phyloP scores from a whole-genome alignment of 1,140 invertebrate species.

The Nymphalis io region DNA sequence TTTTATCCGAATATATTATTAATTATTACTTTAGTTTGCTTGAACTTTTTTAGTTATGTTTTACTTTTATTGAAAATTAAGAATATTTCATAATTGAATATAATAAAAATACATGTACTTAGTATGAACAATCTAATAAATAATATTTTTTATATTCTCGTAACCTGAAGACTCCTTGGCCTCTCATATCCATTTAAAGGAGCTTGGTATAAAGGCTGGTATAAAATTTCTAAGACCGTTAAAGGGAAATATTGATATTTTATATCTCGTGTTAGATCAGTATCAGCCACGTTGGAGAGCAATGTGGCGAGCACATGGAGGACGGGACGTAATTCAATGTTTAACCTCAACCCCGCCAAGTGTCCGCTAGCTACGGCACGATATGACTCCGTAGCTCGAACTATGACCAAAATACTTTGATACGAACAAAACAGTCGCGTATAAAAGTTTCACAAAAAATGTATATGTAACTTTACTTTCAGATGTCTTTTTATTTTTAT shows the following conservation, averaged over 20 bases:
- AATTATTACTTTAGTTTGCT: neutral
- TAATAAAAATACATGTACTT: no score
- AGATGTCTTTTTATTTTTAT: no score
- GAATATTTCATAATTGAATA: no score
- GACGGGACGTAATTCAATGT: conserved; percentile 27
- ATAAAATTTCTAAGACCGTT: neutral
- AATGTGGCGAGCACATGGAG: conserved; percentile 68
- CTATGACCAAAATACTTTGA: neutral
- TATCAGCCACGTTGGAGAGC: conserved; percentile 47
- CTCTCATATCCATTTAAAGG: no score
- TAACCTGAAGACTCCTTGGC: no score
- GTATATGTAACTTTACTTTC: no score
- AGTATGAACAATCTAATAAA: no score
- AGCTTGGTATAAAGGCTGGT: neutral
- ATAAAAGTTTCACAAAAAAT: no score
- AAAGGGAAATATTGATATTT: conserved; percentile 9
- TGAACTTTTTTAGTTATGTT: neutral
- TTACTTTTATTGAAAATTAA: no score
- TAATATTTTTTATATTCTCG: no score
- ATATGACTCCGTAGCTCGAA: neutral
- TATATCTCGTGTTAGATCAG: conserved; percentile 29
- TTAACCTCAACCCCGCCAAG: conserved; percentile 33
- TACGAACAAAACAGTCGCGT: neutral
- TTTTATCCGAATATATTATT: neutral
- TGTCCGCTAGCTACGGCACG: neutral